Percentiles rank a stretch among this genome's conserved stretches.
These are phyloP conservation scores for Andricus curvator DNA, from an alignment of 2,888 invertebrate genomes.

Conservation along the genomic window DNA sequence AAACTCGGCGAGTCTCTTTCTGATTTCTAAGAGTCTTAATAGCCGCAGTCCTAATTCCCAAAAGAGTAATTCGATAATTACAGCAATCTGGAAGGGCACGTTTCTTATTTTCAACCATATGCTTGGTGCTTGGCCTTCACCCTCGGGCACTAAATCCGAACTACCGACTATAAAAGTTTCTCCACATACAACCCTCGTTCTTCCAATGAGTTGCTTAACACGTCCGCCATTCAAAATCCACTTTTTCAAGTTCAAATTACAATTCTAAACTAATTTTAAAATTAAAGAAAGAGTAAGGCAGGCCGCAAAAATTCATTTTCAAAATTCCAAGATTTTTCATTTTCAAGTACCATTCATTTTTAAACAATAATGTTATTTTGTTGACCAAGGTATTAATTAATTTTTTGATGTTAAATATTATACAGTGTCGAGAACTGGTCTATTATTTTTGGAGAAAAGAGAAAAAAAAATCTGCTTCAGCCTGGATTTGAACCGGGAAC, in stretches of 20 bases:
- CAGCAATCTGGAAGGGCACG: constrained; percentile 64
- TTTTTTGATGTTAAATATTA: too few relatives aligned
- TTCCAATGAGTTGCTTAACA: constrained; percentile 43
- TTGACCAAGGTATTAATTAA: too few relatives aligned
- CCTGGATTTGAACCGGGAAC: too few relatives aligned
- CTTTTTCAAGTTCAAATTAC: not conserved
- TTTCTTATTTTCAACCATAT: constrained; percentile 69
- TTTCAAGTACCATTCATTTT: too few relatives aligned
- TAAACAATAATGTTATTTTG: too few relatives aligned
- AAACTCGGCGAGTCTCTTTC: constrained; percentile 37
- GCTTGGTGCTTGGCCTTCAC: constrained; percentile 58
- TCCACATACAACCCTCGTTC: constrained; percentile 55
- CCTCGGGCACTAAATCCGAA: constrained; percentile 64
- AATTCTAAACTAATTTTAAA: not conserved
- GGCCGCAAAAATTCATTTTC: too few relatives aligned
- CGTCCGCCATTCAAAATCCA: not conserved
- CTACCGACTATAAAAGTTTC: constrained; percentile 68
- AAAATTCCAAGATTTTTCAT: too few relatives aligned
- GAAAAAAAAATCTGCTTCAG: too few relatives aligned
- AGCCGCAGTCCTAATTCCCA: constrained; percentile 52
- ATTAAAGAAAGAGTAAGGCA: too few relatives aligned
- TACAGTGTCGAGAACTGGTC: too few relatives aligned
- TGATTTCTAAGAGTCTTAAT: constrained; percentile 53
- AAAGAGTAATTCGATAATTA: constrained; percentile 71
- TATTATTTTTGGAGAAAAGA: too few relatives aligned